Evolutionary conservation across 2,888 invertebrate genomes (phyloP).

Genomic region (Polydrusus tereticollis): DNA sequence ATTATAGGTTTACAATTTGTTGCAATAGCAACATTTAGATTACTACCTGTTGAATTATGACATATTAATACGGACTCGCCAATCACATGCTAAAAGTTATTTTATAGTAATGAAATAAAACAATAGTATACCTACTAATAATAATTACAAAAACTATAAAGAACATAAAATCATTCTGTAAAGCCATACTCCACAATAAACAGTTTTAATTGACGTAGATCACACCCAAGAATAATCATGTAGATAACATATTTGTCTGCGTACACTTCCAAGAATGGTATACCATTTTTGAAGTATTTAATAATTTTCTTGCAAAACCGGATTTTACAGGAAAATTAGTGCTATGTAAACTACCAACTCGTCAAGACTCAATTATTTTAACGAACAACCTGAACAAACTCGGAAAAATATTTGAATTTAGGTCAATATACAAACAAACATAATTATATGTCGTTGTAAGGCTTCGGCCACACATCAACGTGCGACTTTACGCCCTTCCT

Average conservation of each 20-base stretch:
- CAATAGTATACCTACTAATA: too few species aligned
- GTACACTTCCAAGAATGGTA: neutral
- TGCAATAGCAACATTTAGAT: neutral
- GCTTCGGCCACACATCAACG: too few species aligned
- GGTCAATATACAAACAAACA: neutral
- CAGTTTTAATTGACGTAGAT: neutral
- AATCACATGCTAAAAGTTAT: neutral
- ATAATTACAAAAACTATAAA: too few species aligned
- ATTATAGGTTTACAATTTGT: conserved; percentile 10
- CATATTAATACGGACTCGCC: neutral
- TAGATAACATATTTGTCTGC: neutral
- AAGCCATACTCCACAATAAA: neutral
- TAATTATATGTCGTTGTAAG: too few species aligned
- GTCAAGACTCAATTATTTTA: neutral
- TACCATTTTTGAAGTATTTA: neutral
- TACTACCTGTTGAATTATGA: neutral
- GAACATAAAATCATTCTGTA: too few species aligned
- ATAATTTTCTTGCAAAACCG: neutral
- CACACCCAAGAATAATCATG: neutral
- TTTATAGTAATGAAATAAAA: neutral
- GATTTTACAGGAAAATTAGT: neutral
- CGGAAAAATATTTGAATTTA: neutral
- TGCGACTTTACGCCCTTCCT: too few species aligned
- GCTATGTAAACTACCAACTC: neutral
- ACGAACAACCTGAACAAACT: neutral